Evolutionary conservation across 2,888 invertebrate species (phyloP).

Genomic region (Caenorhabditis zanzibari): DNA sequence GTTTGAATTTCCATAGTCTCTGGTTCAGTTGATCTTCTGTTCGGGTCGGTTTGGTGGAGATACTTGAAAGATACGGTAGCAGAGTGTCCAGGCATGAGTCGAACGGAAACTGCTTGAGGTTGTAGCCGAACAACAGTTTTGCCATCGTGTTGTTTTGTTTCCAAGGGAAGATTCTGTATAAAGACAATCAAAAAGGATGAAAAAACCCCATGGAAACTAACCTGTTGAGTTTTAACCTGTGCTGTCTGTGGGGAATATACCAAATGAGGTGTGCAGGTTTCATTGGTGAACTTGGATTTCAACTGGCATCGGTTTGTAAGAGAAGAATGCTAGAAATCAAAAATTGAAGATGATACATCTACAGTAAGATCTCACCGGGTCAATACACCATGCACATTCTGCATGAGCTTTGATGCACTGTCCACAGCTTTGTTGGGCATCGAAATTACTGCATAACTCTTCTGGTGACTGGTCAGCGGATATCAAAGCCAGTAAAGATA

Average conservation of each 20-base stretch:
- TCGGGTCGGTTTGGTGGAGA: slow-evolving; percentile 71
- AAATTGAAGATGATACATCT: neutral
- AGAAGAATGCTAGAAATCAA: slow-evolving; percentile 68
- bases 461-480: neutral
- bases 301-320: slow-evolving; percentile 73
- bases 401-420: slow-evolving; percentile 78
- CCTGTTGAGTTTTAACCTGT: slow-evolving; percentile 74
- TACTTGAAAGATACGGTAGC: slow-evolving; percentile 79
- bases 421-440: slow-evolving; percentile 74
- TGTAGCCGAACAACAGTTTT: slow-evolving; percentile 77
- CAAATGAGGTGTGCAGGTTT: slow-evolving; percentile 74
- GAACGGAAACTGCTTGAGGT: slow-evolving; percentile 79
- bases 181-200: slow-evolving; percentile 40
- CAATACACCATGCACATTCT: slow-evolving; percentile 81
- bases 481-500: neutral
- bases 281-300: slow-evolving; percentile 70
- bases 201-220: neutral
- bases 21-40: slow-evolving; percentile 21
- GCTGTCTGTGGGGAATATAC: slow-evolving; percentile 77
- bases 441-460: slow-evolving; percentile 44
- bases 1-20: slow-evolving; percentile 79
- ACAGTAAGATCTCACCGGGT: slow-evolving; percentile 68
- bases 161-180: slow-evolving; percentile 79
- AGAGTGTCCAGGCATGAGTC: slow-evolving; percentile 80
- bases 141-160: slow-evolving; percentile 74